Evolutionary conservation across 2,888 invertebrate species (phyloP), one percentile per base, ranked within the genome.

Genomic region (Lasioglossum morio): DNA sequence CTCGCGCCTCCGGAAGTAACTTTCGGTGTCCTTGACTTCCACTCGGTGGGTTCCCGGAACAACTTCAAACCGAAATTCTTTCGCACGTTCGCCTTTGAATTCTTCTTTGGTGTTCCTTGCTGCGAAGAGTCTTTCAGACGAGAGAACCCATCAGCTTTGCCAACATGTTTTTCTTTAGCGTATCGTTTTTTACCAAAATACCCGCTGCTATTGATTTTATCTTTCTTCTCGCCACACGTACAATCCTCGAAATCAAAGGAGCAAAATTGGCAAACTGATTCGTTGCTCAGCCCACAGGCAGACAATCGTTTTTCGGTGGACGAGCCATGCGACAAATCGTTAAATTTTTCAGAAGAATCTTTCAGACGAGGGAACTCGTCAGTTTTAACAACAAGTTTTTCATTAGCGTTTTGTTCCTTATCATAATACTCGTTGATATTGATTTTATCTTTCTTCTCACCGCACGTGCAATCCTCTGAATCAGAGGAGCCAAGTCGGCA

Each of bases 11-110:
- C 80, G 3, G 70, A 34, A 63, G 83, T 73, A 34, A 70, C 60
- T 23, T 70, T 86, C n/a, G 83, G 83, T 7, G 46, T 46, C 30
- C 48, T 87, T 63, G 88, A 82, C 63, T 79, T 89, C 89, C 89
- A 90, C 14, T 87, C 88, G n/a, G 88, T 79, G 4, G 89, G 86
- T 57, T 90, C 90, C 63, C 88, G 86, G 19, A 75, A 72, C 5
- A 93, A 81, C 69, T 91, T 93, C 82, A 94, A 79, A 46, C 89
- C 93, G 43, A 93, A 93, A 7, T 90, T 90, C 57, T 89, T 92
- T 63, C 79, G 88, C 1, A 83, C 46, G 1, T 84, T 85, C 8
- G 85, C 46, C 60, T 88, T 92, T 2, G 87, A 88, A 77, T 12
- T 73, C 37, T 77, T 77, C 37, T 34, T 57, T n/a, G 48, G 46